Conservation (phyloP, 2,888 invertebrate species). For the Acheta domesticus region DNA sequence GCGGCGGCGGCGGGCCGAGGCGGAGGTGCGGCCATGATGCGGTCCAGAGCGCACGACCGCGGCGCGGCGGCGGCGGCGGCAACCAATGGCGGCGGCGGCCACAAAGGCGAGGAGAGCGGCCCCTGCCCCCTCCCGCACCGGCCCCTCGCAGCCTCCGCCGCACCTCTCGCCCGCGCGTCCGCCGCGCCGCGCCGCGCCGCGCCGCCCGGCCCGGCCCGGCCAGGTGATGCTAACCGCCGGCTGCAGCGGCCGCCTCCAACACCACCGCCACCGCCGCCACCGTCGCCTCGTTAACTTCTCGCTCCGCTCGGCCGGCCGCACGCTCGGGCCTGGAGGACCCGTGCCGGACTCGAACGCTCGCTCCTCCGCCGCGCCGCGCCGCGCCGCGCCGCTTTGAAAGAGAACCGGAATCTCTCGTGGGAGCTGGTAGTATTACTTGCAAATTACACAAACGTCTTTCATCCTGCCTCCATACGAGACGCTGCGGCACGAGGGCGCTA, state of each 20-base stretch:
- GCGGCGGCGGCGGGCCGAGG: not conserved
- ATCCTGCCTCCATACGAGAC: not conserved
- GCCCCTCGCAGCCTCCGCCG: not conserved
- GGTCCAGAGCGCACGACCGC: not conserved
- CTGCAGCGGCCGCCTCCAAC: not conserved
- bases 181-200: not conserved
- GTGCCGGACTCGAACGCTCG: not conserved
- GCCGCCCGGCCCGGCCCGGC: too few relatives aligned
- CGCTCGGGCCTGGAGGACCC: not conserved
- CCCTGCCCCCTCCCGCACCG: not conserved
- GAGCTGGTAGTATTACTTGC: not conserved
- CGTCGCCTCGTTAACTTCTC: not conserved
- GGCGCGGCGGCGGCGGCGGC: not conserved
- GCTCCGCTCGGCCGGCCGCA: not conserved
- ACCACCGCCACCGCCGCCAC: not conserved
- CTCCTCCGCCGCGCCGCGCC: not conserved
- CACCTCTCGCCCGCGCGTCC: not conserved
- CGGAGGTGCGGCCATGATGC: too few relatives aligned
- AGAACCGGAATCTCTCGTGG: not conserved
- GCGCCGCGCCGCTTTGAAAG: not conserved
- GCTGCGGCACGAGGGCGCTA: not conserved
- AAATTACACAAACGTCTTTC: conserved; percentile 18
- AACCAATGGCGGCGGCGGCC: not conserved
- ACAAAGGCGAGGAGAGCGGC: not conserved
- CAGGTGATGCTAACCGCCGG: conserved; percentile 18